phyloP scores from a whole-genome alignment of 2,113 vertebrate species.

The Tringa solitaria region DNA sequence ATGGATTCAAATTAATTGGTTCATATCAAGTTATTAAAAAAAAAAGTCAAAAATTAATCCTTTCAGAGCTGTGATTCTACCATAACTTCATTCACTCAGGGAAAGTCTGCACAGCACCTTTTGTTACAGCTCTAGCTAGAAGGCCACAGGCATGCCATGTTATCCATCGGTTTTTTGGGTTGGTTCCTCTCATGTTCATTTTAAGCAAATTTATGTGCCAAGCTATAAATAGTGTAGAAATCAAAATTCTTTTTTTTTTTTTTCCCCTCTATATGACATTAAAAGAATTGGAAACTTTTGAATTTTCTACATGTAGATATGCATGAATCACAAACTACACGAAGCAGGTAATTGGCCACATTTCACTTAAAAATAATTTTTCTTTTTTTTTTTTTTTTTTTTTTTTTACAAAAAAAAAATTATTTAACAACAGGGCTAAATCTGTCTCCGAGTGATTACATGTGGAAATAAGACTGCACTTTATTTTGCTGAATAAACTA shows the following conservation, averaged over 20 bases:
- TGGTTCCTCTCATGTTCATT: background rate
- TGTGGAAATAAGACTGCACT: background rate
- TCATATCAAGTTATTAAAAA: background rate
- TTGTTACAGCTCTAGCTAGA: background rate
- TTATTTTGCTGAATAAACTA: conserved; percentile 30
- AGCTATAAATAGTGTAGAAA: background rate
- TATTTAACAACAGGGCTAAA: background rate
- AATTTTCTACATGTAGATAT: background rate
- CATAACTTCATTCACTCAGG: background rate
- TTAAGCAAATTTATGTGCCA: background rate
- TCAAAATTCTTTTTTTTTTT: rapidly evolving
- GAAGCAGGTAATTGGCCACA: background rate
- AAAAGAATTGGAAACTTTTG: background rate
- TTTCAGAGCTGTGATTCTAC: background rate
- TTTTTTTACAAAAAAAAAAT: background rate
- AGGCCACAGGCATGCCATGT: background rate
- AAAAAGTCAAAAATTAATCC: background rate
- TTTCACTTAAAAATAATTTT: background rate
- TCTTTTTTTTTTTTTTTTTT: background rate
- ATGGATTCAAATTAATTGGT: background rate
- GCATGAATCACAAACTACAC: rapidly evolving
- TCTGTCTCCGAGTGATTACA: background rate
- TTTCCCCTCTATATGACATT: rapidly evolving
- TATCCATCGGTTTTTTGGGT: background rate
- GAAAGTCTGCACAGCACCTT: background rate